Conservation (phyloP, 2,113 vertebrate genomes). For the Caretta caretta region DNA sequence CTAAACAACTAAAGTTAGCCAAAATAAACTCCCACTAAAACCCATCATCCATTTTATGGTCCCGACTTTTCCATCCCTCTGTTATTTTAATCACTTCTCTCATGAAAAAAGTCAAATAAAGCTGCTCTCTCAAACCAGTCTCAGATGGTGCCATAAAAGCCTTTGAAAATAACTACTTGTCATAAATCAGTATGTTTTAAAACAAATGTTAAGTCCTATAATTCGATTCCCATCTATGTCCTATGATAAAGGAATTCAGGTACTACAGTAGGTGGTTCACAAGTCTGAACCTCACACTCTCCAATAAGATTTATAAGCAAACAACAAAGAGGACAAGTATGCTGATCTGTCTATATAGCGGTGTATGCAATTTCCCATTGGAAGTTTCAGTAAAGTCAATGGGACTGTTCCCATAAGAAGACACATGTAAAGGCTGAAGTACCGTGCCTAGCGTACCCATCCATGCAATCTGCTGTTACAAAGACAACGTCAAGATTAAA, state of each 20-base stretch:
- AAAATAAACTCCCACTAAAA: background rate
- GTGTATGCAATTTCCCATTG: background rate
- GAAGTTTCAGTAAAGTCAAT: background rate
- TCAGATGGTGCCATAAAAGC: background rate
- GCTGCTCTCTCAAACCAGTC: background rate
- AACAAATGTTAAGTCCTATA: conserved; percentile 28
- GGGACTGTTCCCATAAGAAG: background rate
- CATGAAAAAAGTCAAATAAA: background rate
- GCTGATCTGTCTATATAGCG: too few relatives aligned
- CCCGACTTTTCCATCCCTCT: background rate
- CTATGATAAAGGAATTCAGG: conserved; percentile 14
- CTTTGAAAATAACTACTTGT: background rate
- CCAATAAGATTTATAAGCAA: background rate
- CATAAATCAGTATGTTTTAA: conserved; percentile 12
- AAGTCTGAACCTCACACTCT: conserved; percentile 41
- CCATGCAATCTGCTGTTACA: background rate
- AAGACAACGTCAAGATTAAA: background rate
- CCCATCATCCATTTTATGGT: background rate
- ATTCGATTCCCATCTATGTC: conserved; percentile 4
- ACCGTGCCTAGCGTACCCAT: background rate
- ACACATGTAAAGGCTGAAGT: background rate
- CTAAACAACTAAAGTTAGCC: background rate
- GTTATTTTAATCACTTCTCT: background rate
- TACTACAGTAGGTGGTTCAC: background rate
- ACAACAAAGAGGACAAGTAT: background rate